phyloP scores from a whole-genome alignment of 2,888 invertebrate species.

The Crioceris asparagi region DNA sequence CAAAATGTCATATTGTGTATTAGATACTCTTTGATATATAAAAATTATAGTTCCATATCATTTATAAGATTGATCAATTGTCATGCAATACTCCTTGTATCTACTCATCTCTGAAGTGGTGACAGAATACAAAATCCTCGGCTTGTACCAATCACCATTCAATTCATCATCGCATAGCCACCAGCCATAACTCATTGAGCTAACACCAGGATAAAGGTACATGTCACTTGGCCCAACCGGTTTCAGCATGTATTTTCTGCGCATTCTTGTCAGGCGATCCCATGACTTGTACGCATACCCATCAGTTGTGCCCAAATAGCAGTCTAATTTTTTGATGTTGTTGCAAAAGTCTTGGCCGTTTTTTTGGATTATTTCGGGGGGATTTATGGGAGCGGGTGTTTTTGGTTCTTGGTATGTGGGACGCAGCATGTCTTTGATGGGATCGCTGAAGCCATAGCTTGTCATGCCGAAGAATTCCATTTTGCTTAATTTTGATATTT shows the following conservation, averaged over 20 bases:
- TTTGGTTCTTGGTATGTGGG: conserved; percentile 41
- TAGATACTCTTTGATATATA: no score
- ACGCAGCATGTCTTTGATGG: conserved; percentile 40
- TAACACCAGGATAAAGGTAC: conserved; percentile 40
- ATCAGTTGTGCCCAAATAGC: conserved; percentile 43
- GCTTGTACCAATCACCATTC: conserved; percentile 38
- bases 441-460: conserved; percentile 41
- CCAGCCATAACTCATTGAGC: conserved; percentile 43
- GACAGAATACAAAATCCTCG: conserved; percentile 18
- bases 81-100: conserved; percentile 18
- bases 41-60: no score
- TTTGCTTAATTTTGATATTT: conserved; percentile 2
- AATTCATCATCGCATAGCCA: conserved; percentile 39
- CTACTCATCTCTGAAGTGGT: conserved; percentile 21
- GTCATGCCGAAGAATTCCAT: conserved; percentile 49
- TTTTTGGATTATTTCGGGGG: conserved; percentile 23
- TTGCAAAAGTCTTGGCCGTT: conserved; percentile 36
- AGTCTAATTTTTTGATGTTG: conserved; percentile 39
- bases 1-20: no score
- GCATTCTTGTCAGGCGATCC: conserved; percentile 41
- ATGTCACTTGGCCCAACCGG: conserved; percentile 44
- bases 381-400: conserved; percentile 24
- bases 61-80: conserved; percentile 23
- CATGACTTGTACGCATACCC: conserved; percentile 46
- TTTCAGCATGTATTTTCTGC: conserved; percentile 43